phyloP scores from a whole-genome alignment of 2,113 vertebrate genomes.

The Clarias batrachus region DNA sequence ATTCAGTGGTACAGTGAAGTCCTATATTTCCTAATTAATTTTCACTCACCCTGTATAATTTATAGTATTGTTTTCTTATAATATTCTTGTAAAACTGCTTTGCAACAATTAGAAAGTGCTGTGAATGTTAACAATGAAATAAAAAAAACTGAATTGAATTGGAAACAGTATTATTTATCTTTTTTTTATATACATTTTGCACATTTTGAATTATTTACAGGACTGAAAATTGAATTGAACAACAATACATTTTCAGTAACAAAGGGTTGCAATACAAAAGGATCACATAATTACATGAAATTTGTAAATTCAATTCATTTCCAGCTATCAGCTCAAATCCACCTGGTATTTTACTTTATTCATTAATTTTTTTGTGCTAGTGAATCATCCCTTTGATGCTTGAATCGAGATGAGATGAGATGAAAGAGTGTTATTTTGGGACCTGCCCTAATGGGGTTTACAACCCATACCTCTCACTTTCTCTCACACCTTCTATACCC shows the following conservation, averaged over 20 bases:
- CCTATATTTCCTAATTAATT: no score
- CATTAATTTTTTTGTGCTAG: neutral
- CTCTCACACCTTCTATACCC: neutral
- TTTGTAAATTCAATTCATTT: neutral
- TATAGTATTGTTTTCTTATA: no score
- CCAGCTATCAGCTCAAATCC: neutral
- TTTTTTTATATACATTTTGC: neutral
- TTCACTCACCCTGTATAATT: no score
- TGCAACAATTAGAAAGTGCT: no score
- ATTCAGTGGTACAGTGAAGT: no score
- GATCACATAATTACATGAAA: neutral
- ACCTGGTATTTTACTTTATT: neutral
- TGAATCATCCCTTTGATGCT: neutral
- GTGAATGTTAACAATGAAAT: no score
- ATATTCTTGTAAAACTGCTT: no score
- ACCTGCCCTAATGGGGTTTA: neutral
- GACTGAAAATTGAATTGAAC: neutral
- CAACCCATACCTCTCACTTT: neutral
- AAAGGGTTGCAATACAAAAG: neutral
- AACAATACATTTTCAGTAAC: neutral
- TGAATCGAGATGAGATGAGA: neutral
- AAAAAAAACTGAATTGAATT: no score
- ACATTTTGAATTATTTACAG: neutral
- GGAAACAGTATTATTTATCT: no score
- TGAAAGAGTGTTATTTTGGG: conserved; percentile 42